Conservation (phyloP, 1,140 invertebrate species). For the Eriosoma lanigerum region DNA sequence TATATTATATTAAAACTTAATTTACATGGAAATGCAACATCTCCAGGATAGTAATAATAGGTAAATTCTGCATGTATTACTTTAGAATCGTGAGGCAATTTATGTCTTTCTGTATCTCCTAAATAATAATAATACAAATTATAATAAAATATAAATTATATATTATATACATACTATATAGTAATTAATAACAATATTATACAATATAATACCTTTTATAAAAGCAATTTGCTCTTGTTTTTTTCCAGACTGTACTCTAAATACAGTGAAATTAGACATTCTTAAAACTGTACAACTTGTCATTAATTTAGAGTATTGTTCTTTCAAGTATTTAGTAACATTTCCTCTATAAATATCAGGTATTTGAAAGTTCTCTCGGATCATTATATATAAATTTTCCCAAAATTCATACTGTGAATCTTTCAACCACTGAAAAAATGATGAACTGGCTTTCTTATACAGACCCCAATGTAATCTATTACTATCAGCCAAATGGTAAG, state of each 20-base stretch:
- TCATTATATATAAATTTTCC: conserved; percentile 55
- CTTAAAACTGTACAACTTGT: conserved; percentile 87
- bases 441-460: conserved; percentile 68
- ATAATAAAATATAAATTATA: conserved; percentile 14
- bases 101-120: conserved; percentile 82
- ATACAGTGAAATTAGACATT: conserved; percentile 84
- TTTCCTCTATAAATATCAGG: conserved; percentile 42
- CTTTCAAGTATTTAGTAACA: conserved; percentile 47
- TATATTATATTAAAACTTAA: conserved; percentile 47
- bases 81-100: conserved; percentile 83
- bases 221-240: conserved; percentile 64
- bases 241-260: conserved; percentile 72
- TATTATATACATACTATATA: background rate
- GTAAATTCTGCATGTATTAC: conserved; percentile 93
- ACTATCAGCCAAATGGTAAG: conserved; percentile 88
- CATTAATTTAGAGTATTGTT: conserved; percentile 83
- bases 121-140: conserved; percentile 57
- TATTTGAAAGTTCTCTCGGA: conserved; percentile 43
- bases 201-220: conserved; percentile 67
- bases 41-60: conserved; percentile 95
- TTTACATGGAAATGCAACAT: conserved; percentile 88
- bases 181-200: background rate
- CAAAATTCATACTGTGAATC: conserved; percentile 71
- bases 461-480: conserved; percentile 85
- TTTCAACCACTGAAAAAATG: conserved; percentile 74